Evolutionary conservation across 30 jellyfish, hydroid and myxozoan genomes (phyloP), one percentile per base, ranked within the genome.

Genomic region (Cassiopea xamachana): DNA sequence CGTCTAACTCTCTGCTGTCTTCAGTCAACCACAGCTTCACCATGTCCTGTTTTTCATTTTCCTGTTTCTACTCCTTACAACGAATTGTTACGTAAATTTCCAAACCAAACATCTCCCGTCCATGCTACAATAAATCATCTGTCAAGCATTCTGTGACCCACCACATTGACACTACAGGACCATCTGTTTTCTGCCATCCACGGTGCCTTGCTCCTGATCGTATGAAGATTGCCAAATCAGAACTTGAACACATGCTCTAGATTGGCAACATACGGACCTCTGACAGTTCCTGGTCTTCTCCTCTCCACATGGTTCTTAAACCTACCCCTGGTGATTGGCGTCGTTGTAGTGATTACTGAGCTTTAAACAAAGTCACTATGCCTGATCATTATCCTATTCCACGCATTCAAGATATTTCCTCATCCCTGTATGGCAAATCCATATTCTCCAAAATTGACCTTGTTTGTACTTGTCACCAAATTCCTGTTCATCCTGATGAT

Each of bases 261-360:
- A 7, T 67, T 67, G 76, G 76, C 18, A 67, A 3, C 15, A 67
- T 67, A 3, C 76, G 76, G 6, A 19, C 76, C 18, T 67, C 76
- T 67, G 76, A 67, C 15, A 67, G 76, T 67, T 67, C 76, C 18
- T 67, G 76, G 76, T 67, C 76, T 19, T 67, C 76, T 67, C 76
- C 76, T 67, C 76, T 67, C 18, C 76, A 67, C 18, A 67, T 67
- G 76, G 18, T 67, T 2, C 76, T 19, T 19, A 67, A 67, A 67
- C 76, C 76, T 67, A 67, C 76, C 18, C 76, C 76, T 19, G 76
- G 76, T 67, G 90, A 67, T 45, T 76, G 80, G 87, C 94, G 94
- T 68, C 94, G 91, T 50, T 75, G 80, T 43, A 90, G 94, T 2
- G 94, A 76, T 51, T 87, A 87, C 49, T 79, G 81, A 12, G 88